Conservation (phyloP, 1,140 invertebrate species). For the Aradophagus sp. region DNA sequence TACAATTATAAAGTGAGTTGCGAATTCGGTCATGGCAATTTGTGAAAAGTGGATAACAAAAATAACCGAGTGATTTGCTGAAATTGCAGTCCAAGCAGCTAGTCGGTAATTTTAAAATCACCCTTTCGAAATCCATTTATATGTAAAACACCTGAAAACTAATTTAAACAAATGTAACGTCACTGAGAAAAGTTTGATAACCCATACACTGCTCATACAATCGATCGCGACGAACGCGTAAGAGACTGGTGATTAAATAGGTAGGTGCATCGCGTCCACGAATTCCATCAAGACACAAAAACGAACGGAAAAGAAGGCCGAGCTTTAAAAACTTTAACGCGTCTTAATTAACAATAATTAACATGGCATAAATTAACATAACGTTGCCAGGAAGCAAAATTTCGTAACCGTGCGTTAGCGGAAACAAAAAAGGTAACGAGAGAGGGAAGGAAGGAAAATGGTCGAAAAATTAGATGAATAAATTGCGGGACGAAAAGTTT, state of each 20-base stretch:
- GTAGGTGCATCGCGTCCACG: neutral
- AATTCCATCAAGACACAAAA: constrained; percentile 5
- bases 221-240: constrained; percentile 21
- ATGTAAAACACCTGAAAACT: constrained; percentile 42
- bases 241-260: constrained; percentile 21
- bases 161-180: constrained; percentile 52
- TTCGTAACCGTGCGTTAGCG: too few relatives aligned
- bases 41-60: constrained; percentile 14
- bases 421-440: too few relatives aligned
- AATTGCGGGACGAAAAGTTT: constrained; percentile 37
- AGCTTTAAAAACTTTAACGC: too few relatives aligned
- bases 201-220: constrained; percentile 7
- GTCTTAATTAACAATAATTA: too few relatives aligned
- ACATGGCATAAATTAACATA: too few relatives aligned
- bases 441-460: neutral
- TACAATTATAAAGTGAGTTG: too few relatives aligned
- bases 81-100: constrained; percentile 6
- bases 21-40: too few relatives aligned
- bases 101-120: constrained; percentile 31
- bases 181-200: constrained; percentile 39
- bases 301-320: neutral
- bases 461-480: constrained; percentile 39
- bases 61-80: constrained; percentile 2
- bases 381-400: too few relatives aligned
- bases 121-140: constrained; percentile 34